Evolutionary conservation across 2,888 invertebrate genomes (phyloP).

Genomic region (Drosophila maculinotata): DNA sequence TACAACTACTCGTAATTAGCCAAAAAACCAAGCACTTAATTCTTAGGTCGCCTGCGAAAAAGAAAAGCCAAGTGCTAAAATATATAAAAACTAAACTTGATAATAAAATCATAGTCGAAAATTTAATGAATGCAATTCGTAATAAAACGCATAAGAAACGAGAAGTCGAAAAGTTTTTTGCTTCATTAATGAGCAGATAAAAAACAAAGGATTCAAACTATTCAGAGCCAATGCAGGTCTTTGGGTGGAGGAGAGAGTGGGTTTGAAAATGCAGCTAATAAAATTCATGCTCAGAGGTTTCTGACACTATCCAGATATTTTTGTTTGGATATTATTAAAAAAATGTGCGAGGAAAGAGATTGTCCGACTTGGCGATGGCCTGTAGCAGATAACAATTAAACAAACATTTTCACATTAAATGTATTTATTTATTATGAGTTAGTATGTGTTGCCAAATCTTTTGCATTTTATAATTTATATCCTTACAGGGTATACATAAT

Average conservation of each 20-base stretch:
- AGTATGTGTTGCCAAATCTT: too few species aligned
- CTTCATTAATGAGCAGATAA: slow-evolving; percentile 36
- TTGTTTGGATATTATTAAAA: too few species aligned
- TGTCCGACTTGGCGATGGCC: too few species aligned
- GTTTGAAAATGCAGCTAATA: slow-evolving; percentile 14
- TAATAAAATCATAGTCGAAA: slow-evolving; percentile 25
- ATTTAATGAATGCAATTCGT: slow-evolving; percentile 55
- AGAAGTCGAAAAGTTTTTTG: slow-evolving; percentile 39
- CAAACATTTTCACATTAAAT: too few species aligned
- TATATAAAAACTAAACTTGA: background rate
- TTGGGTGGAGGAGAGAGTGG: too few species aligned
- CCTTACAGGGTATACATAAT: too few species aligned
- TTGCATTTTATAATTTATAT: too few species aligned
- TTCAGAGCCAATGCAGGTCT: slow-evolving; percentile 13
- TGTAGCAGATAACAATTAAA: too few species aligned
- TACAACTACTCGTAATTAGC: slow-evolving; percentile 52
- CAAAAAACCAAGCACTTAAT: slow-evolving; percentile 38
- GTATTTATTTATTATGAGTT: too few species aligned
- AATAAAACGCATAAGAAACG: slow-evolving; percentile 33
- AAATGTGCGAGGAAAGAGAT: too few species aligned
- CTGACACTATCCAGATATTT: slow-evolving; percentile 2
- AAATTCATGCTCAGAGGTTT: slow-evolving; percentile 28
- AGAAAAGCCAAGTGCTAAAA: slow-evolving; percentile 5
- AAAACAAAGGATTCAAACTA: slow-evolving; percentile 21
- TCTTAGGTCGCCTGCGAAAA: slow-evolving; percentile 5